Conservation (phyloP, 2,888 invertebrate genomes). For the Microdon myrmicae region DNA sequence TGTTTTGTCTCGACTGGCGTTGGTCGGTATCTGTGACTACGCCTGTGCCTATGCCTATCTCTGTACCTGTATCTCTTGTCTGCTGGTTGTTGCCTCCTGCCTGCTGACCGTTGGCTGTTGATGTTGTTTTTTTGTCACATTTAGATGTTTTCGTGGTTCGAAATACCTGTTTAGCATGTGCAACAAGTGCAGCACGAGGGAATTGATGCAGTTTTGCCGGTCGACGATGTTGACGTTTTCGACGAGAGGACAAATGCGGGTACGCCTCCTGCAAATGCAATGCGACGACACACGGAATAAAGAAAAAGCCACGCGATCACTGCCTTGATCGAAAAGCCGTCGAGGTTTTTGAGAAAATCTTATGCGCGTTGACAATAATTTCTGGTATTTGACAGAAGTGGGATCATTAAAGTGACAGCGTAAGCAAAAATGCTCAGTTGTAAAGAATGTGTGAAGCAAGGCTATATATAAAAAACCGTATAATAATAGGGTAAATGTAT, state of each 20-base stretch:
- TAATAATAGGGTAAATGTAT: no score
- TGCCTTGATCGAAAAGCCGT: conserved; percentile 41
- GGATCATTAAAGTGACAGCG: no score
- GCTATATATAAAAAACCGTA: no score
- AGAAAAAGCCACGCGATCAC: conserved; percentile 51
- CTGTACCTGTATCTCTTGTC: no score
- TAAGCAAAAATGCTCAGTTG: no score
- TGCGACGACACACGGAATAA: no score
- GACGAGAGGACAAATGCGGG: conserved; percentile 27
- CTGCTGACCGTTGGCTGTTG: conserved; percentile 1
- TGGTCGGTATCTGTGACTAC: no score
- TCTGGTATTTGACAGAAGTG: conserved; percentile 43
- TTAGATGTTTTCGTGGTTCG: conserved; percentile 29
- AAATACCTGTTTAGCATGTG: conserved; percentile 51
- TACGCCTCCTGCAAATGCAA: conserved; percentile 30
- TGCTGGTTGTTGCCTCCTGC: conserved; percentile 8
- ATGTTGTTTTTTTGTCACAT: conserved; percentile 20
- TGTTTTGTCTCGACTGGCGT: conserved; percentile 11
- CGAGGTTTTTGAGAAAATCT: conserved; percentile 24
- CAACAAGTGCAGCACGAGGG: conserved; percentile 48
- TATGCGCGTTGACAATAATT: conserved; percentile 31
- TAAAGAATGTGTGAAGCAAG: no score
- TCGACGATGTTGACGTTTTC: conserved; percentile 13
- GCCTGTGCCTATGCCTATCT: no score
- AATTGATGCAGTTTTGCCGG: conserved; percentile 45